Evolutionary conservation across 2,113 vertebrate genomes (phyloP), one percentile per base, ranked within the genome.

Genomic region (Seriola quinqueradiata): DNA sequence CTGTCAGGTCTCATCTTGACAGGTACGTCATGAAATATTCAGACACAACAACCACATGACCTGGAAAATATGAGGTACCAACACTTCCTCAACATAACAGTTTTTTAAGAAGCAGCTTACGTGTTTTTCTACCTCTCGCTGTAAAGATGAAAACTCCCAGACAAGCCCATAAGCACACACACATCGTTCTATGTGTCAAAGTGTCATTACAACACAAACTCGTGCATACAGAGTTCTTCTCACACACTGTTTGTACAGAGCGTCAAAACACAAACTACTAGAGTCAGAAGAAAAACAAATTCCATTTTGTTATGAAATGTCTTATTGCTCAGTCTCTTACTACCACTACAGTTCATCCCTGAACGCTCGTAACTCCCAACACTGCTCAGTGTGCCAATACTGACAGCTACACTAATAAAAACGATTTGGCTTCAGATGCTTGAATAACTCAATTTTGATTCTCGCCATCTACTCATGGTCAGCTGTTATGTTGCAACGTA

Each of bases 71-170:
- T 38, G 38, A 38, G 38, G 38, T 38, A 8, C 8, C 8, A 8
- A 8, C 5, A 7, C 8, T 42, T 42, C 40, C 40, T 10, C 8
- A 11, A 42, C 40, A 42, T 10, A 42, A 8, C 38, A 1, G 38
- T 1, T 38, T 38, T 8, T 38, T 38, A 38, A 38, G 38, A 38
- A 38, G 38, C 16, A 16, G 46, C 44, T 52, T 54, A 60, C 75
- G 67, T 81, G 58, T 44, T 87, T 79, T 75, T 84, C 57, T 77
- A 66, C 61, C 57, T 67, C 8, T 21, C 38, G 63, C 9, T 42
- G 8, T 42, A 42, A 42, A 42, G 10, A 66, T 19, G 4, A 74
- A 61, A 68, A 79, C 54, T 50, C 13, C 19, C 44, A 1, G 44
- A 50, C 19, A 70, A 25, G 9, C 14, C 2, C 46, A 38, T 67